Evolutionary conservation across 2,113 vertebrate genomes (phyloP), one percentile per base, ranked within the genome.

Genomic region (Probosciger aterrimus): DNA sequence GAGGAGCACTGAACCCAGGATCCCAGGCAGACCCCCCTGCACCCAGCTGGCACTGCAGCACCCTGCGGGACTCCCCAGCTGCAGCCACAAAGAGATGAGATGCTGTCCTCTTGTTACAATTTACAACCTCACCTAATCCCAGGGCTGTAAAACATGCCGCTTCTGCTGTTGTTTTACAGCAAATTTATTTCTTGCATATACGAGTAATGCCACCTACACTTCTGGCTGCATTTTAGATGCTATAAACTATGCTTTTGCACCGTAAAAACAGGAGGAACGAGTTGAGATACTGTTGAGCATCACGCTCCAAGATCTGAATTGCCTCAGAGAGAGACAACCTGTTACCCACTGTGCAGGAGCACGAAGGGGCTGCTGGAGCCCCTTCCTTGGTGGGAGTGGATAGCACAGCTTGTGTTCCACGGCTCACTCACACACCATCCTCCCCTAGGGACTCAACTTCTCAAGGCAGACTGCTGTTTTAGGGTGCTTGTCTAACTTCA

Each of bases 301-400:
- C 18, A 44, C 0, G 1, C n/a, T 50, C 47, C 37, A 17, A 79
- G 82, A 31, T 23, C 28, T 25, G 53, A 82, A 28, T 1, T 17
- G 41, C 4, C 31, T 33, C 52, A 20, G 18, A 28, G 22, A 47
- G 25, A 41, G 19, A 67, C 14, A 33, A 25, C 4, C 43, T 0
- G 1, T 6, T 33, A 37, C 25, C 15, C 33, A 17, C 10, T 1
- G 1, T 1, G 25, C 0, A 0, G 53, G 44, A 43, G 30, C 4
- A 8, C 1, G 1, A 18, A 22, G 52, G 25, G 28, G 77, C 35
- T 84, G 46, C 65, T 47, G 67, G 23, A 92, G 64, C 49, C 53
- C 18, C 33, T 24, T 24, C 33, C 33, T 35, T 59, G 14, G 33
- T 59, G 57, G 57, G 14, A 59, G 57, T 35, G n/a, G 22, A n/a